Evolutionary conservation across 2,797 vertebrate genomes (phyloP).

Genomic region (Aplochiton taeniatus): DNA sequence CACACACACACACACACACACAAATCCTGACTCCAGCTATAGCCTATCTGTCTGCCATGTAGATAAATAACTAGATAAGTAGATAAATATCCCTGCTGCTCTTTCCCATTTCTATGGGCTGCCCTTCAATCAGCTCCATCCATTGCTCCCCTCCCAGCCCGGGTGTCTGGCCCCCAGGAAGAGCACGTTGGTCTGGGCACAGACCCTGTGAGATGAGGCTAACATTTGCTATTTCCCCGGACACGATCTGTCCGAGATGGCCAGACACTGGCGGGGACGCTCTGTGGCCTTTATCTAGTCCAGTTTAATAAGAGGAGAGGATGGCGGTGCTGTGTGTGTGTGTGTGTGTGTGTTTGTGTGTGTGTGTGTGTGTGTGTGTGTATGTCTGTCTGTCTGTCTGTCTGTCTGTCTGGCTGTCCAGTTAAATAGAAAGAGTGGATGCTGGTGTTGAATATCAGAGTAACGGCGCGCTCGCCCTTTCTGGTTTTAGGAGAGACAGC

Average conservation of each 20-base stretch:
- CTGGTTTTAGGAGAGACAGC: slow-evolving; percentile 28
- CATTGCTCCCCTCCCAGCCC: slow-evolving; percentile 30
- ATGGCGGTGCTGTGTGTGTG: slow-evolving; percentile 32
- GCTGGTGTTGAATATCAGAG: slow-evolving; percentile 32
- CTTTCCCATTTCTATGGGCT: not conserved
- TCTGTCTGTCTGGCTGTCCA: no score
- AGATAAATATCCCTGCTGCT: no score
- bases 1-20: no score
- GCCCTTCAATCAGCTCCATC: not conserved
- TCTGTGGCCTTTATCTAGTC: slow-evolving; percentile 28
- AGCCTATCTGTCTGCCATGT: not conserved
- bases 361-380: no score
- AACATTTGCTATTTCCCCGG: slow-evolving; percentile 32
- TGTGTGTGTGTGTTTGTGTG: no score
- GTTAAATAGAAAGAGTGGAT: slow-evolving; percentile 37
- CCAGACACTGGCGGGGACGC: slow-evolving; percentile 39
- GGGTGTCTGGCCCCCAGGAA: slow-evolving; percentile 36
- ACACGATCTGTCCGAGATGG: slow-evolving; percentile 26
- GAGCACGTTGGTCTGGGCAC: slow-evolving; percentile 32
- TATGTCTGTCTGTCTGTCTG: no score
- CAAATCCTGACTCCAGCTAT: no score
- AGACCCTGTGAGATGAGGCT: slow-evolving; percentile 33
- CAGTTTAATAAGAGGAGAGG: slow-evolving; percentile 40
- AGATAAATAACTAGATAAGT: no score
- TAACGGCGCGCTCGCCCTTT: not conserved